A percentile compares a stretch with the other conserved stretches of the same genome.
phyloP scores from a whole-genome alignment of 2,113 vertebrate species.

The Spilogale gracilis region DNA sequence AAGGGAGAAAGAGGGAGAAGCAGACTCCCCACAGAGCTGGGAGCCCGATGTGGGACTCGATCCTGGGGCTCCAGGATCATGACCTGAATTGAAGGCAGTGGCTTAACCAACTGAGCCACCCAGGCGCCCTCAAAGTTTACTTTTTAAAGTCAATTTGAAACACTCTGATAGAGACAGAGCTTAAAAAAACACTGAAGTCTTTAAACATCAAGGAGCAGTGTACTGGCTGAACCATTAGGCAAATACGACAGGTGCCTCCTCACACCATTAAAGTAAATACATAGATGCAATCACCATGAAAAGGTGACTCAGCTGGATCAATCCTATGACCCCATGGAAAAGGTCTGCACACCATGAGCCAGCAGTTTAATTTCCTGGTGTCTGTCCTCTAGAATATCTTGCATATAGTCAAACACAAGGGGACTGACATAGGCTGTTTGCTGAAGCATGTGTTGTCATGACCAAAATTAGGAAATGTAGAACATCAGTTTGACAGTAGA shows the following conservation, averaged over 20 bases:
- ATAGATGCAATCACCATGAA: not conserved
- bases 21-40: no score
- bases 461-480: not conserved
- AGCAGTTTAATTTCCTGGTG: not conserved
- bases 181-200: not conserved
- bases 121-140: not conserved
- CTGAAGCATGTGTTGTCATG: not conserved
- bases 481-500: not conserved
- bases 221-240: not conserved
- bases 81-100: no score
- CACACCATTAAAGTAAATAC: not conserved
- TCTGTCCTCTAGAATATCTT: not conserved
- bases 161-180: not conserved
- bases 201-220: not conserved
- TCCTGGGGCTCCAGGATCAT: no score
- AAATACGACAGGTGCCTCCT: not conserved
- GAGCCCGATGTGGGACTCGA: no score
- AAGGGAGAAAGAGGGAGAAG: no score
- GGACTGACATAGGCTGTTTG: not conserved
- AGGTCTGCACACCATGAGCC: not conserved
- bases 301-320: not conserved
- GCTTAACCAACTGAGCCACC: not conserved
- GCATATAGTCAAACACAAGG: not conserved
- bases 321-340: not conserved
- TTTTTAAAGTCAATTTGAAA: conserved; percentile 12